Percentiles rank a stretch among this genome's conserved stretches.
Conservation (phyloP, 2,888 invertebrate species). For the Limenitis camilla region DNA sequence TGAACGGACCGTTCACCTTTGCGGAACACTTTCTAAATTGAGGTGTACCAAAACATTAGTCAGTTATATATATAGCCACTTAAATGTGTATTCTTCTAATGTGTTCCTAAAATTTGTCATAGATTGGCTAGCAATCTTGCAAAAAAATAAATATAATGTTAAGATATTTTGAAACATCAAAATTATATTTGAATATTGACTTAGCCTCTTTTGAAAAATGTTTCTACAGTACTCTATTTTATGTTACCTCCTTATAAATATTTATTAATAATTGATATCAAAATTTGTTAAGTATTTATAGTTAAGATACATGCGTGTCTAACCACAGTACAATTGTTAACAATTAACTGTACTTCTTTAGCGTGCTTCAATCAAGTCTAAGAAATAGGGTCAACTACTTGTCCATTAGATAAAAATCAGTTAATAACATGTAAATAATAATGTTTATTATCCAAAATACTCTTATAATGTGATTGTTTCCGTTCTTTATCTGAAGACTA, state of each 20-base stretch:
- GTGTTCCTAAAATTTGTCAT: background rate
- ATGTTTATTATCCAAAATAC: background rate
- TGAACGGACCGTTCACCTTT: constrained; percentile 43
- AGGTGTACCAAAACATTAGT: constrained; percentile 36
- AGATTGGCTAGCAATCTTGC: no score
- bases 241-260: no score
- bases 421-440: background rate
- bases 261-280: no score
- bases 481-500: constrained; percentile 26
- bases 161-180: no score
- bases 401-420: constrained; percentile 7
- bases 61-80: constrained; percentile 34
- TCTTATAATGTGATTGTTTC: background rate
- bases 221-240: no score
- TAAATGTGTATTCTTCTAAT: constrained; percentile 22
- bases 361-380: constrained; percentile 60
- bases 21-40: constrained; percentile 47
- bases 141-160: no score
- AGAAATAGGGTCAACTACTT: constrained; percentile 58
- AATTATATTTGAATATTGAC: no score
- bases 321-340: constrained; percentile 63
- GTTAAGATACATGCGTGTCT: constrained; percentile 46
- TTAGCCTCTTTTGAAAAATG: no score
- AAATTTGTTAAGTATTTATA: background rate
- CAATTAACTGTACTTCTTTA: constrained; percentile 68